Evolutionary conservation across 1,140 invertebrate genomes (phyloP).

Genomic region (Anthonomus grandis): DNA sequence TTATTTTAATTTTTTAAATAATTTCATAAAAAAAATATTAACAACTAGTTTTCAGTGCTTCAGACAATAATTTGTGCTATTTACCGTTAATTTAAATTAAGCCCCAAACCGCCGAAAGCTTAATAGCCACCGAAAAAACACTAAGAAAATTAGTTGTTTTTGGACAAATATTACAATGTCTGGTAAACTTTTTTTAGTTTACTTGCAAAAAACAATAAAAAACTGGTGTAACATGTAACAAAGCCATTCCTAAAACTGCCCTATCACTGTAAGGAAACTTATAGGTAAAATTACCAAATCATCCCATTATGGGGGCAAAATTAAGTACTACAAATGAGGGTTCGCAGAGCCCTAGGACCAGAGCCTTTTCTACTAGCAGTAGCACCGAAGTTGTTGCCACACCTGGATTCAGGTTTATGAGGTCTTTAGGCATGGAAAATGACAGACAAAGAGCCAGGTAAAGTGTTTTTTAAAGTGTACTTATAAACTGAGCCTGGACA

Average conservation of each 20-base stretch:
- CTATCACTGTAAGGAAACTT: neutral
- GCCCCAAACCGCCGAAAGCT: neutral
- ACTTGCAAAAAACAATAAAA: constrained; percentile 12
- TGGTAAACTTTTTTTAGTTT: constrained; percentile 13
- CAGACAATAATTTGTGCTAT: too few relatives aligned
- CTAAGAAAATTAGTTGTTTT: constrained; percentile 1
- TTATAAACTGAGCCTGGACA: too few relatives aligned
- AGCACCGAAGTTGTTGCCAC: constrained; percentile 64
- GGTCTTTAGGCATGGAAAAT: constrained; percentile 68
- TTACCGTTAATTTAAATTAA: too few relatives aligned
- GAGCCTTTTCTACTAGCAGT: constrained; percentile 74
- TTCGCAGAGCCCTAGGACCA: constrained; percentile 66
- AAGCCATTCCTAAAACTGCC: constrained; percentile 6
- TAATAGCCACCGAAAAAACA: neutral
- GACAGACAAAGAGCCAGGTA: constrained; percentile 64
- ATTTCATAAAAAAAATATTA: too few relatives aligned
- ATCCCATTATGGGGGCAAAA: constrained; percentile 72
- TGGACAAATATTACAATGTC: constrained; percentile 3
- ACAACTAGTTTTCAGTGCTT: too few relatives aligned
- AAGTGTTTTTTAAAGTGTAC: too few relatives aligned
- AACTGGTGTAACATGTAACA: constrained; percentile 24
- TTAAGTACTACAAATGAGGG: constrained; percentile 70
- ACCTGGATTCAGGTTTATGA: constrained; percentile 69
- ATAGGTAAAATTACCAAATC: too few relatives aligned
- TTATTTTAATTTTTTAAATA: too few relatives aligned